Base-by-base conservation (phyloP, 2,797 vertebrate genomes). In the Coranthus polyacanthus region DNA sequence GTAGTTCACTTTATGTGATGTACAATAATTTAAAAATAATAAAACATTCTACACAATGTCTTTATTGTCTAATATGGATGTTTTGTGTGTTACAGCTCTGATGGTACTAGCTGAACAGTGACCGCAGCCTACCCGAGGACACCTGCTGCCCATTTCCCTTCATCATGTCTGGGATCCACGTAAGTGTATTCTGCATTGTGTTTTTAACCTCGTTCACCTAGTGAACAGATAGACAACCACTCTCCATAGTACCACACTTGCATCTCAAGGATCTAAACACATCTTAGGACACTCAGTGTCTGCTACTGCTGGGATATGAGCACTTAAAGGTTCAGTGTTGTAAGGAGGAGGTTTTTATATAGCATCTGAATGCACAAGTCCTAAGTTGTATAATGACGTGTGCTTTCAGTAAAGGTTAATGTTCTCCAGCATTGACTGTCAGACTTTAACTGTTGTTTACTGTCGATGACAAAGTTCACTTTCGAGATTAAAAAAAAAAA, bases 91-190 rank as follows among this genome's bases (percentile, higher is more conserved):
- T 81, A 0, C 88, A 94, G 93, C 87, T 94, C 93, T 94, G 87
- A 95, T 95, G 94, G 81, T 93, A 86, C 85, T 61, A 79, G 77
- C 79, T 93, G 83, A 90, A 79, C 87, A 90, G 78, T 93, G 90
- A 94, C 86, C 81, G 72, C 82, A 84, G 62, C 84, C 89, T 81
- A 75, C 84, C 79, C 72, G 86, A 92, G 92, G 92, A 93, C 86
- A 85, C 86, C 84, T 81, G 84, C 82, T 86, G 74, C 87, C 84
- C 82, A 83, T 66, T 62, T 80, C 82, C 89, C 85, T 78, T 88
- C 90, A 92, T 78, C 85, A 95, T 95, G 94, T 93, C 93, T 90
- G 93, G 90, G 87, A 86, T 93, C 82, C 93, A 93, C 51, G 93
- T 94, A 81, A 91, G 92, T 71, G 3, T 41, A 43, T 12, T 39